A percentile compares a stretch with the other conserved stretches of the same genome.
Conservation (phyloP, 2,888 invertebrate species). For the Fragum whitleyi region DNA sequence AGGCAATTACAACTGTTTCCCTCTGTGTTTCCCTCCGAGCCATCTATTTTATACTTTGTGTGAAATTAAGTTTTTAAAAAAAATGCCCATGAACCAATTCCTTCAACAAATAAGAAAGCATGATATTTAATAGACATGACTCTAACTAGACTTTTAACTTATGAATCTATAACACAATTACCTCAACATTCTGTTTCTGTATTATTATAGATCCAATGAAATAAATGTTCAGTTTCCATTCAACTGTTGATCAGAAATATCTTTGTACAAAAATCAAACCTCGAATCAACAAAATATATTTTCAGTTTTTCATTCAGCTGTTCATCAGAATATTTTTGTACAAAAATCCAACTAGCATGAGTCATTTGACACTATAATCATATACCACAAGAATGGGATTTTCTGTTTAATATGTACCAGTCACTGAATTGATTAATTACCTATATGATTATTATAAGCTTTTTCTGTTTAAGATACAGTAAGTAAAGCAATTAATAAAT, state of each 20-base stretch:
- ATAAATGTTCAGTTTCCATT: not conserved
- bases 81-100: no score
- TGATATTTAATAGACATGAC: no score
- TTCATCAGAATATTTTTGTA: not conserved
- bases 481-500: no score
- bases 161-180: not conserved
- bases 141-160: no score
- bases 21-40: no score
- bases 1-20: no score
- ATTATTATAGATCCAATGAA: not conserved
- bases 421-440: conserved; percentile 2
- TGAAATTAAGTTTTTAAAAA: no score
- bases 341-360: not conserved
- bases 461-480: no score
- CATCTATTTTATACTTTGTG: no score
- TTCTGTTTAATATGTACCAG: conserved; percentile 11
- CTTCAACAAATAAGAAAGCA: no score
- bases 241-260: not conserved
- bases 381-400: conserved; percentile 9
- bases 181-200: not conserved
- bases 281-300: not conserved
- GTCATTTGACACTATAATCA: conserved; percentile 17
- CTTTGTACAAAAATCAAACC: not conserved
- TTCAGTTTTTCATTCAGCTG: not conserved
- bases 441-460: not conserved